phyloP scores from a whole-genome alignment of 1,140 invertebrate species.

The Drosophila albomicans region DNA sequence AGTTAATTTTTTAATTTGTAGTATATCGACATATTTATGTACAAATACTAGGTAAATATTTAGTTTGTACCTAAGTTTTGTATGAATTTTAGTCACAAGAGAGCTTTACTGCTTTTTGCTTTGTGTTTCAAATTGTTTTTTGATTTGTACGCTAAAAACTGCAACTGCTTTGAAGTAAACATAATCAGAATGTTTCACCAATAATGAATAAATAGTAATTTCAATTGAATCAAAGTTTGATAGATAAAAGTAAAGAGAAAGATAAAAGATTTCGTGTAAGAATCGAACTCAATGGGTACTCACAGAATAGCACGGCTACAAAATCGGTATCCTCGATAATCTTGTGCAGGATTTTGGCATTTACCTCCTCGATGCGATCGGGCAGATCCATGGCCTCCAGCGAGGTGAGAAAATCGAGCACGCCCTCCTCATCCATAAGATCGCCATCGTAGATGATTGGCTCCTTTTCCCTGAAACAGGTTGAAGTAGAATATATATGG shows the following conservation, averaged over 20 bases:
- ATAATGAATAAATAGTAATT: conserved; percentile 44
- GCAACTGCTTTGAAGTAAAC: conserved; percentile 81
- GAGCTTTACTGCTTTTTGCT: conserved; percentile 68
- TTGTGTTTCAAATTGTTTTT: conserved; percentile 33
- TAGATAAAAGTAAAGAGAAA: conserved; percentile 20
- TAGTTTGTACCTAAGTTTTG: conserved; percentile 67
- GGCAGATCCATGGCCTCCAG: conserved; percentile 97
- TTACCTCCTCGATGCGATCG: conserved; percentile 98
- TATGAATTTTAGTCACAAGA: conserved; percentile 80
- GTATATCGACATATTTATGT: conserved; percentile 43
- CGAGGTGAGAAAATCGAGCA: conserved; percentile 96
- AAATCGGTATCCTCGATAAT: conserved; percentile 96
- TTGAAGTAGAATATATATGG: neutral
- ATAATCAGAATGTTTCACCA: conserved; percentile 58
- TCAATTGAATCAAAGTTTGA: conserved; percentile 31
- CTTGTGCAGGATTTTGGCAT: conserved; percentile 95
- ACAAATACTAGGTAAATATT: conserved; percentile 59
- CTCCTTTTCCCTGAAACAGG: conserved; percentile 90
- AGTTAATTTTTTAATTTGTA: conserved; percentile 19
- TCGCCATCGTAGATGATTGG: conserved; percentile 97
- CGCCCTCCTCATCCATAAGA: conserved; percentile 96
- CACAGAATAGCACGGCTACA: conserved; percentile 97
- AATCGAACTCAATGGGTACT: conserved; percentile 86
- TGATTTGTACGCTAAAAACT: conserved; percentile 74
- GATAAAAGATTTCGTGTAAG: conserved; percentile 6